phyloP scores from a whole-genome alignment of 2,797 vertebrate species.

The Notoglanidium macrostoma region DNA sequence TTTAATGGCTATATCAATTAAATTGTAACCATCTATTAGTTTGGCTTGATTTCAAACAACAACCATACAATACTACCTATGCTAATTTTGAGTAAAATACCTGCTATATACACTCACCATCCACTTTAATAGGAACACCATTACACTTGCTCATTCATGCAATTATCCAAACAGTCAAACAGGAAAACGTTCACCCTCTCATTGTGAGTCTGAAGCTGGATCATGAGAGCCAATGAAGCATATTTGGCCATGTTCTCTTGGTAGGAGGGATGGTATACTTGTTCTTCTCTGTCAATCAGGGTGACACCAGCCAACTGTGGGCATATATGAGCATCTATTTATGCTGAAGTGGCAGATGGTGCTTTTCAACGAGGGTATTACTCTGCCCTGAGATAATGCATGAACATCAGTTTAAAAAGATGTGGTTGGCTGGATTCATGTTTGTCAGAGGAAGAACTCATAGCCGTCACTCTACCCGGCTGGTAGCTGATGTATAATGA shows the following conservation, averaged over 20 bases:
- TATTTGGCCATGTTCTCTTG: background rate
- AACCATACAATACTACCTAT: background rate
- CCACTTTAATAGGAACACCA: background rate
- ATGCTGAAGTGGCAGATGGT: background rate
- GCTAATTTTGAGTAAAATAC: background rate
- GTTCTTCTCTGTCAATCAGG: background rate
- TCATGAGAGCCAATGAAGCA: background rate
- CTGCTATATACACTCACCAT: background rate
- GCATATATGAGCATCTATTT: too few species aligned
- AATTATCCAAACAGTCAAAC: background rate
- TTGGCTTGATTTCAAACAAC: background rate
- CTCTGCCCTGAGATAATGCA: too few species aligned
- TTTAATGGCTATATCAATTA: background rate
- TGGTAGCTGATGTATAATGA: background rate
- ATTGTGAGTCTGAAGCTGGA: background rate
- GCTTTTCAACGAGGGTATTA: background rate
- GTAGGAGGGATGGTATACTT: background rate
- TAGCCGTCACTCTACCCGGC: background rate
- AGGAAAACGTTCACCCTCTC: background rate
- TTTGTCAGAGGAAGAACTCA: background rate
- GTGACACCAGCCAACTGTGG: background rate
- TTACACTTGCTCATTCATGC: background rate
- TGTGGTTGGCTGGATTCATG: background rate
- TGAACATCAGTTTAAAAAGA: background rate
- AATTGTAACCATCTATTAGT: background rate